Conservation (phyloP, 1,140 invertebrate genomes). For the Physella acuta region DNA sequence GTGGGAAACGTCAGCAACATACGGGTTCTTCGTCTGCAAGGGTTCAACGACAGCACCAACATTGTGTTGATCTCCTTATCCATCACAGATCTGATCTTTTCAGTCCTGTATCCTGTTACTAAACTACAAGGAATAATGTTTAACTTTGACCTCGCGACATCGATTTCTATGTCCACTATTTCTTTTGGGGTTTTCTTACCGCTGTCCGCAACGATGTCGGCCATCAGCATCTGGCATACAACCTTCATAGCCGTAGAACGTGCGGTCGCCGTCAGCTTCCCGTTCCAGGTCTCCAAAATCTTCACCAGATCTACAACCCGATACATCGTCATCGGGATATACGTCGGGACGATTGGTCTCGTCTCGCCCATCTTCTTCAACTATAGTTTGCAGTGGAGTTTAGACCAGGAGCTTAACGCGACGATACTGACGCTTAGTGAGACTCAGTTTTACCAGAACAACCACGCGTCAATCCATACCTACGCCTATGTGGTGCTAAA, state of each 20-base stretch:
- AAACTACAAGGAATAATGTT: too few relatives aligned
- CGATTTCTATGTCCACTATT: too few relatives aligned
- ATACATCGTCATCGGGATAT: not conserved
- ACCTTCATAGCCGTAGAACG: constrained; percentile 9
- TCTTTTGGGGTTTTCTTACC: too few relatives aligned
- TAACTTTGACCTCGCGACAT: too few relatives aligned
- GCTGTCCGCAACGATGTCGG: too few relatives aligned
- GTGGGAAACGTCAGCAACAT: not conserved
- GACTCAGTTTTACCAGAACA: not conserved
- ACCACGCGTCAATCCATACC: not conserved
- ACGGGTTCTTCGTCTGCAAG: not conserved
- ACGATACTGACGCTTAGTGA: not conserved
- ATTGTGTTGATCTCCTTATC: not conserved
- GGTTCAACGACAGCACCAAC: not conserved
- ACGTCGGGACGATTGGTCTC: not conserved
- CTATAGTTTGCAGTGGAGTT: not conserved
- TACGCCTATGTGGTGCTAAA: not conserved
- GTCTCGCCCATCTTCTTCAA: not conserved
- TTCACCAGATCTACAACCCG: not conserved
- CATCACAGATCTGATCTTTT: not conserved
- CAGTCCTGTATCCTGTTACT: too few relatives aligned
- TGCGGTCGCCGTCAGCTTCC: constrained; percentile 8
- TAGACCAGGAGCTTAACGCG: not conserved
- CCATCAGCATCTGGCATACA: not conserved
- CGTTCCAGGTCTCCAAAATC: constrained; percentile 4